Evolutionary conservation across 2,797 vertebrate genomes (phyloP), one percentile per base, ranked within the genome.

Genomic region (Carapus acus): DNA sequence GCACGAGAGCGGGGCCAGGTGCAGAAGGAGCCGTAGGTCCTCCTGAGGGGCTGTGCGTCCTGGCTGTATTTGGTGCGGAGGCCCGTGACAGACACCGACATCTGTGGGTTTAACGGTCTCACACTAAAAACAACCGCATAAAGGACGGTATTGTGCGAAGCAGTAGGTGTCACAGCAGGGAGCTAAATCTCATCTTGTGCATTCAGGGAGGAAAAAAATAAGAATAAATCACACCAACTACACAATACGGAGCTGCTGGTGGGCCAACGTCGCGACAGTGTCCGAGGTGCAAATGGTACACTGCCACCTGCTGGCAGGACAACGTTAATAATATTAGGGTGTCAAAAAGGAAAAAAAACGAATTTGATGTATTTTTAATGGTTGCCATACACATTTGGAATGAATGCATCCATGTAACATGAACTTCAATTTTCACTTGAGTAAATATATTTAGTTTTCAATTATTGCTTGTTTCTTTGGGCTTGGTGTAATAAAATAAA

Each of bases 11-110:
- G 44, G 54, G 62, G 52, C 74, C 71, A 76, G 67, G 71, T 80
- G 79, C 77, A 76, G 37, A 67, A 59, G 74, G 74, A 74, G 73
- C 74, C 72, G 64, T 64, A 78, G 67, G 58, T 39, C 44, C 48
- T 36, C 17, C 40, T 14, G 23, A 39, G 48, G 62, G 55, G 45
- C 11, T 49, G 49, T 41, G 62, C 16, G 48, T 36, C 57, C 55
- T 40, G 60, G 37, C 80, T 85, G 58, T 77, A 81, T 87, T 85
- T 82, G 79, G 81, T 61, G 69, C 69, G 27, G 27, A 22, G 27
- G 42, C 8, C 49, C 53, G 65, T 87, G 82, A 85, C 77, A 67
- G 91, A 95, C 84, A 88, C 89, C 68, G 88, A 89, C 91, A 87
- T 74, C 71, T 85, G 79, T 55, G 59, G 50, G 64, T 79, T 79